Base-by-base conservation (phyloP, 2,888 invertebrate species). In the Caenorhabditis virilis region DNA sequence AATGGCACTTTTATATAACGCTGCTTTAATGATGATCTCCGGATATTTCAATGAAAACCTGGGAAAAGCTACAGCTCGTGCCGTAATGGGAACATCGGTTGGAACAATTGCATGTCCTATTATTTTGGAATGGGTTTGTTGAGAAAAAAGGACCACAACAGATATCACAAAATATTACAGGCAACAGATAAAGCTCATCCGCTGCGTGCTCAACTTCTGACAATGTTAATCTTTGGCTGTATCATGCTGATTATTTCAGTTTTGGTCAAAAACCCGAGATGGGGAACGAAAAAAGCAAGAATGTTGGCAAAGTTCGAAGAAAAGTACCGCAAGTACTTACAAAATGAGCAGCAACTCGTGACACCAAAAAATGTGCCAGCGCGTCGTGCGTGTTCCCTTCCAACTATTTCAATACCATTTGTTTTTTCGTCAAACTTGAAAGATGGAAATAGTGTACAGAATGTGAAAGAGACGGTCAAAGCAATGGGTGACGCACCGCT, bases 1-100 rank as follows among this genome's bases (percentile, higher is more conserved):
- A 22, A 60, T 77, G 55, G 36, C 56, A 9, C 64, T 77, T 27
- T 45, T 68, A 83, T 92, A 91, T 84, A 91, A 92, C 49, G 82
- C 91, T n/a, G 91, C 92, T 0, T 91, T 92, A 6, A 92, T 92
- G 2, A 91, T 91, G 72, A 92, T 93, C 27, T 91, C 92, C 1
- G 92, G 91, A 83, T 92, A 92, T 84, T 93, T 93, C 83, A 91
- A 92, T 80, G 33, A 49, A n/a, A 66, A 62, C 35, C 38, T 64
- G 7, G 75, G 57, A 16, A 18, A 92, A 67, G 93, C 92, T 6
- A 92, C 92, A 13, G 91, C 92, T 0, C 86, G 72, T 0, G 70
- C 76, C 7, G 73, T 74, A 0, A 36, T 59, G n/a, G 76, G 76
- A 16, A 67, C 74, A 6, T 77, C 77, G n/a, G 16, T 91, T 64